Base-by-base conservation (phyloP, 2,888 invertebrate species). In the Brachyopa scutellaris region DNA sequence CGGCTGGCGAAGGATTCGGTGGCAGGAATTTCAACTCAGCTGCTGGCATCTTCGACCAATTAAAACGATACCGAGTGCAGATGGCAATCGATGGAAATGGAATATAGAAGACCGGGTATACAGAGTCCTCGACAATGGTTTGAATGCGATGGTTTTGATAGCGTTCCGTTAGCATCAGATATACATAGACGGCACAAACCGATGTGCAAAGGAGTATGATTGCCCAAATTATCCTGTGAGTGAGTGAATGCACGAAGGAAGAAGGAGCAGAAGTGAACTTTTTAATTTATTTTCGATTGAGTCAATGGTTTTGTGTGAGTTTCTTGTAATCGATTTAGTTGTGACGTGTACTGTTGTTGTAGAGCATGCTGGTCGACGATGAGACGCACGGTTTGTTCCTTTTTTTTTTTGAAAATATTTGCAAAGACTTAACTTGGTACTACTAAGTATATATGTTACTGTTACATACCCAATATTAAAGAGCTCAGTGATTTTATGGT, bases 11-110 rank as follows among this genome's bases (percentile, higher is more conserved):
- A 0, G 84, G 87, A 70, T 89, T 87, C 0, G 83, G 53, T 0
- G 88, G 87, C 5, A 90, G 67, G 42, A 89, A 90, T 11, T 78
- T 70, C 1, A 85, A 67, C 1, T 86, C 80, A 1, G 87, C 88
- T 11, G 85, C 84, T 15, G 86, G 73, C 61, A 90, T 72, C 26
- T 82, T 85, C 0, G 33, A 66, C 87, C 87, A 87, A 84, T 89
- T 86, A 67, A 90, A 77, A 29, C 89, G 87, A 84, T 87, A 88
- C 2, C 85, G 85, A 2, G 87, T 84, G 69, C 90, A 90, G 8
- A 90, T 66, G 13, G 86, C 90, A 38, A 90, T 85, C 2, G 89
- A 86, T 2, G 90, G 90, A 69, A 88, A 90, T 0, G 87, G 80
- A 0, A 88, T 80, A 26, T 74, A 86, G 55, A 87, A 88, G 0